A percentile compares a stretch with the other conserved stretches of the same genome.
phyloP scores from a whole-genome alignment of 2,888 invertebrate species.

The Balanococcus diminutus region DNA sequence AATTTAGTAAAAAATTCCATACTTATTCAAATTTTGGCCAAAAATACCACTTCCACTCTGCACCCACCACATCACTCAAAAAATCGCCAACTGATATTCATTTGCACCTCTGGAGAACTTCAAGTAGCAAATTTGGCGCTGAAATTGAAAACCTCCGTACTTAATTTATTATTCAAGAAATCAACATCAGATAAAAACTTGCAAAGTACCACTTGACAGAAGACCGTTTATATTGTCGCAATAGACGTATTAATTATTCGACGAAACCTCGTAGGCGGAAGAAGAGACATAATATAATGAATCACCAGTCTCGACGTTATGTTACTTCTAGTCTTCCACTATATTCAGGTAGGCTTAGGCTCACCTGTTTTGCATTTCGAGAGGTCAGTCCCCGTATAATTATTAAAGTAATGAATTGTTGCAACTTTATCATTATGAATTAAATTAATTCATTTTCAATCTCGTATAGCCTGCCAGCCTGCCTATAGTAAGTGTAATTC shows the following conservation, averaged over 20 bases:
- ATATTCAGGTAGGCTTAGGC: not conserved
- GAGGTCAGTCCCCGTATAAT: conserved; percentile 1
- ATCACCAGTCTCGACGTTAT: not conserved
- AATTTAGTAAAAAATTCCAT: too few relatives aligned
- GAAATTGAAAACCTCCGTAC: not conserved
- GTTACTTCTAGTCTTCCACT: too few relatives aligned
- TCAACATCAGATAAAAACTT: not conserved
- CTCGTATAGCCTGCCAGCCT: too few relatives aligned
- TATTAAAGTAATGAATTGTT: not conserved
- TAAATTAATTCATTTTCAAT: not conserved
- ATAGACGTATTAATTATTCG: conserved; percentile 6
- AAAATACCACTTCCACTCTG: too few relatives aligned
- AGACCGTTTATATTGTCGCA: not conserved
- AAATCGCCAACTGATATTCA: too few relatives aligned
- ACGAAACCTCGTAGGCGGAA: not conserved
- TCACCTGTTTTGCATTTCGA: conserved; percentile 8
- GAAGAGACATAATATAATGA: not conserved
- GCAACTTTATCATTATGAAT: not conserved
- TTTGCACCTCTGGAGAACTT: too few relatives aligned
- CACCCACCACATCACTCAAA: too few relatives aligned
- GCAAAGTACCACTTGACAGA: not conserved
- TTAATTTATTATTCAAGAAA: not conserved
- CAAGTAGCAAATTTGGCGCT: not conserved
- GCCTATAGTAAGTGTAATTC: too few relatives aligned
- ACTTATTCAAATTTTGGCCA: too few relatives aligned